Evolutionary conservation across 2,888 invertebrate species (phyloP).

Genomic region (Conus canariensis): DNA sequence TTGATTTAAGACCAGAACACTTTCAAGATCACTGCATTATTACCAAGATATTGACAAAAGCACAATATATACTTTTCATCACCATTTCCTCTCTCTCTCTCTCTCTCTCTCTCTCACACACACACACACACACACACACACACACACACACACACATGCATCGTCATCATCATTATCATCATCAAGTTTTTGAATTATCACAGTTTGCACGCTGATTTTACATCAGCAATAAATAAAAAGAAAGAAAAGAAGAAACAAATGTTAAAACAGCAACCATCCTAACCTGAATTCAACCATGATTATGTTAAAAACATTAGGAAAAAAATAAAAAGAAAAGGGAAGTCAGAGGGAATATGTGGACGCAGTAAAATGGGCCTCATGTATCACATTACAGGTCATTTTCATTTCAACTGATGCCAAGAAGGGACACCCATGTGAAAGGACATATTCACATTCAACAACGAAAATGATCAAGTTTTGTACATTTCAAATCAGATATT

Average conservation of each 20-base stretch:
- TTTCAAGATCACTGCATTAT: too few species aligned
- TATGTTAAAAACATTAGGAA: neutral
- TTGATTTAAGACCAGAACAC: too few species aligned
- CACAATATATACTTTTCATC: too few species aligned
- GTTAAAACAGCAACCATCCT: neutral
- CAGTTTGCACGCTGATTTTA: neutral
- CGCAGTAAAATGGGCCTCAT: neutral
- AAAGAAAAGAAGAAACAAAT: neutral
- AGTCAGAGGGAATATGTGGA: neutral
- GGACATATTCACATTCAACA: too few species aligned
- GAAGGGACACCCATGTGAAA: too few species aligned
- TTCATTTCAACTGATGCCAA: too few species aligned
- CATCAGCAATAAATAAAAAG: neutral
- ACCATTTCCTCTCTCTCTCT: too few species aligned
- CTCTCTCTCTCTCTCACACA: neutral
- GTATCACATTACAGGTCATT: too few species aligned
- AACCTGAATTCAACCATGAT: neutral
- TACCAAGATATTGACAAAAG: too few species aligned
- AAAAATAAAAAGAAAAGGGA: neutral
- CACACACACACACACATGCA: neutral
- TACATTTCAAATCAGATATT: too few species aligned
- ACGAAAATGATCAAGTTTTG: too few species aligned
- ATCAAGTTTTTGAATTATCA: neutral
- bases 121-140: constrained; percentile 17
- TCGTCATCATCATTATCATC: neutral